Evolutionary conservation across 2,113 vertebrate genomes (phyloP).

Genomic region (Petrocephalus zakoni): DNA sequence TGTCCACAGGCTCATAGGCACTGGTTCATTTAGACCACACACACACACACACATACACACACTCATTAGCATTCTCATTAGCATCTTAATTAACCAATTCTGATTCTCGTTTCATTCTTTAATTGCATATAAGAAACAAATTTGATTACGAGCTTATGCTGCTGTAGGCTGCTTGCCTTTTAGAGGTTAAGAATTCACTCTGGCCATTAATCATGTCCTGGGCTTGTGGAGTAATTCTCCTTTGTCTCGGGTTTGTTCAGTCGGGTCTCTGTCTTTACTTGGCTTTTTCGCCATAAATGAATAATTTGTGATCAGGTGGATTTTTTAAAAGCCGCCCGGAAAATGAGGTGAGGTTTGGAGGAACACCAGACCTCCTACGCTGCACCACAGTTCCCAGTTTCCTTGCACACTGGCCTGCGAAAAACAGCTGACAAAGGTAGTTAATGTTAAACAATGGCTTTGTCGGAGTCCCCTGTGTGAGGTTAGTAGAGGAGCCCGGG

Average conservation of each 20-base stretch:
- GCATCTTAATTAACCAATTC: background rate
- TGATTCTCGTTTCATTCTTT: background rate
- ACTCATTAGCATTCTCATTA: background rate
- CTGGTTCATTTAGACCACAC: background rate
- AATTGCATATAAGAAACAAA: slow-evolving; percentile 10
- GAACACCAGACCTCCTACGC: background rate
- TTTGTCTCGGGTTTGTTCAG: background rate
- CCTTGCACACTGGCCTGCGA: background rate
- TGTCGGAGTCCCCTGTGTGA: background rate
- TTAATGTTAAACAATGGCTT: background rate
- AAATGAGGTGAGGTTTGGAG: background rate
- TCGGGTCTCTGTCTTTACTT: background rate
- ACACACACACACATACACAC: background rate
- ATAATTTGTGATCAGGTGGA: background rate
- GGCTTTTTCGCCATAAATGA: background rate
- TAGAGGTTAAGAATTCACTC: background rate
- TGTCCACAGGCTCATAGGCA: background rate
- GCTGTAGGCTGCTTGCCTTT: background rate
- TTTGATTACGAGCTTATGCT: background rate
- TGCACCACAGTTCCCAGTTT: background rate
- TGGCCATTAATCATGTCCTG: background rate
- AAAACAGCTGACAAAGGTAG: background rate
- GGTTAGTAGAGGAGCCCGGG: background rate
- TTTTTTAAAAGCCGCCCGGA: background rate
- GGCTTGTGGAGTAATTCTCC: background rate